Conservation (phyloP, 2,888 invertebrate species). For the Trissoscelio sp. region DNA sequence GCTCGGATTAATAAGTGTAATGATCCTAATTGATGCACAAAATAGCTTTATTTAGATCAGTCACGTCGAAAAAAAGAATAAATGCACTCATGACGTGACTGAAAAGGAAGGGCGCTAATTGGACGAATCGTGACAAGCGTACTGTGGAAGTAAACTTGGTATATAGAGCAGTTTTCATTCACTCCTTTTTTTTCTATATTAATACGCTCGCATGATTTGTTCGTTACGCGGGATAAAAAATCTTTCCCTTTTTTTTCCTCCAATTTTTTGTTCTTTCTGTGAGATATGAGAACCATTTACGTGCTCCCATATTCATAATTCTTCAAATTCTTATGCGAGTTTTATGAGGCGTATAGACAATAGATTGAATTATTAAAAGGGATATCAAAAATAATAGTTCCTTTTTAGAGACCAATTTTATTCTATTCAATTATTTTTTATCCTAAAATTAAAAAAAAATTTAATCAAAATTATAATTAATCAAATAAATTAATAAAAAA, state of each 20-base stretch:
- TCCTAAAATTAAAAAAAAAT: too few relatives aligned
- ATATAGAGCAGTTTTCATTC: slow-evolving; percentile 6
- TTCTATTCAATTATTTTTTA: too few relatives aligned
- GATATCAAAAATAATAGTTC: slow-evolving; percentile 6
- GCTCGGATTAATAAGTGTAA: slow-evolving; percentile 21
- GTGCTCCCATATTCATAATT: slow-evolving; percentile 46
- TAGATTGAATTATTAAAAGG: slow-evolving; percentile 27
- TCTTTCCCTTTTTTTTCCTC: slow-evolving; percentile 2
- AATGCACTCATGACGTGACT: slow-evolving; percentile 43
- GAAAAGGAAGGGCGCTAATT: slow-evolving; percentile 54
- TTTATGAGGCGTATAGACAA: slow-evolving; percentile 48
- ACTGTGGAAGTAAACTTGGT: slow-evolving; percentile 40
- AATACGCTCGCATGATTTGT: slow-evolving; percentile 19
- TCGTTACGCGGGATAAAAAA: slow-evolving; percentile 32
- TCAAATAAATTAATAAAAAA: too few relatives aligned
- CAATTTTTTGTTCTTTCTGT: slow-evolving; percentile 17
- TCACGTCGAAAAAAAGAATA: slow-evolving; percentile 50
- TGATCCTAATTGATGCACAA: slow-evolving; percentile 19
- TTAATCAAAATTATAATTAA: too few relatives aligned
- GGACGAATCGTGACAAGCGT: slow-evolving; percentile 56
- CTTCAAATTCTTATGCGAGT: slow-evolving; percentile 36
- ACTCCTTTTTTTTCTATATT: slow-evolving; percentile 12
- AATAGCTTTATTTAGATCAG: slow-evolving; percentile 44
- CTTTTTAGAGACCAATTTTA: too few relatives aligned
- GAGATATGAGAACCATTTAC: slow-evolving; percentile 39